phyloP scores from a whole-genome alignment of 2,797 vertebrate genomes.

The Hypotaenidia philippensis region DNA sequence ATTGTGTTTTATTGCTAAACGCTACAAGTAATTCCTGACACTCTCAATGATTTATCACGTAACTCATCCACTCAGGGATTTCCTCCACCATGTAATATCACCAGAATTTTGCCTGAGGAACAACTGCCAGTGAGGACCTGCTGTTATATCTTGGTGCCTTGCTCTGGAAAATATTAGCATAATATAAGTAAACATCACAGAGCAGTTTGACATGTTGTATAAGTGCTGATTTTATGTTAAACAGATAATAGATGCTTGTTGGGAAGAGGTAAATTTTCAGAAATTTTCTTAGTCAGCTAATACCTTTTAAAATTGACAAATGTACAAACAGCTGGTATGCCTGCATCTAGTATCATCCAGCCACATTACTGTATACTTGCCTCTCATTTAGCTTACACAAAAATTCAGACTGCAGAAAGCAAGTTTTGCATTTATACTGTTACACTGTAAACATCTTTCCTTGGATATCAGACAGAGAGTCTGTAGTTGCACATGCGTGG shows the following conservation, averaged over 20 bases:
- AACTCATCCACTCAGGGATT: conserved; percentile 37
- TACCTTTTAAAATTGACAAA: not conserved
- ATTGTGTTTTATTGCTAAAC: conserved; percentile 22
- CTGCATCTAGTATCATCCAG: not conserved
- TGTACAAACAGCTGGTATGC: not conserved
- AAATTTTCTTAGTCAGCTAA: not conserved
- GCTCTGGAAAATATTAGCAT: conserved; percentile 19
- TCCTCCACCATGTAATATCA: not conserved
- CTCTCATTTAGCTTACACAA: not conserved
- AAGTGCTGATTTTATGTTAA: conserved; percentile 29
- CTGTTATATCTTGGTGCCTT: conserved; percentile 32
- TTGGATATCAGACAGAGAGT: not conserved
- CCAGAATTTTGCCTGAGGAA: conserved; percentile 51
- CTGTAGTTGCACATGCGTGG: accelerated
- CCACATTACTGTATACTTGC: not conserved
- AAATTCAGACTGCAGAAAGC: not conserved
- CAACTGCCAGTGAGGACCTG: conserved; percentile 6
- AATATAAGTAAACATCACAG: not conserved
- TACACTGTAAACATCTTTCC: not conserved
- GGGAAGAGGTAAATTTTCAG: conserved; percentile 17
- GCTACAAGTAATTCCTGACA: conserved; percentile 30
- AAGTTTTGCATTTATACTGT: not conserved
- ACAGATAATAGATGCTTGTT: conserved; percentile 1
- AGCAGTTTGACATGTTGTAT: conserved; percentile 1
- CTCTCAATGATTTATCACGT: not conserved